Evolutionary conservation across 2,888 invertebrate species (phyloP).

Genomic region (Nebria brevicollis): DNA sequence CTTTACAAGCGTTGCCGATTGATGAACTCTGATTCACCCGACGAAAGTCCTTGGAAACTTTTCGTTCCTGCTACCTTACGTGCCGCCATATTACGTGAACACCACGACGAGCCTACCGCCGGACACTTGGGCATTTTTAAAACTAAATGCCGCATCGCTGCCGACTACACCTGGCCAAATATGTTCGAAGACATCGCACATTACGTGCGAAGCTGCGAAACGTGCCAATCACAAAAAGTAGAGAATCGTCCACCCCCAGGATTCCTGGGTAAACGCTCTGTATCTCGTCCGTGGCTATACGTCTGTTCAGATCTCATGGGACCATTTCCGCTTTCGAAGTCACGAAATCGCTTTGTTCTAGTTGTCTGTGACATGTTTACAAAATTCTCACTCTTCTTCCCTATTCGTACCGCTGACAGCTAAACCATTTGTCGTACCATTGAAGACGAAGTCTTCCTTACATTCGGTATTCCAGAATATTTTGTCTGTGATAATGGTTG

Average conservation of each 20-base stretch:
- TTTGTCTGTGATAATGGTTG: too few species aligned
- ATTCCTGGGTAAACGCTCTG: conserved; percentile 42
- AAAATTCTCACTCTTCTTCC: conserved; percentile 48
- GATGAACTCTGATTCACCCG: too few species aligned
- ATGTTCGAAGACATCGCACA: not conserved
- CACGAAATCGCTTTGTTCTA: conserved; percentile 46
- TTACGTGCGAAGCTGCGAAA: conserved; percentile 10
- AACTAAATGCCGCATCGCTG: not conserved
- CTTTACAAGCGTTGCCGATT: too few species aligned
- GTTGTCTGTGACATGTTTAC: conserved; percentile 51
- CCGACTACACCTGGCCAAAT: not conserved
- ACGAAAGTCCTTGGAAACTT: too few species aligned
- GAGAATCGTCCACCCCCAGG: conserved; percentile 35
- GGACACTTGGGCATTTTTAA: conserved; percentile 4
- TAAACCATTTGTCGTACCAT: conserved; percentile 28
- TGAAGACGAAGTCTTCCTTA: conserved; percentile 41
- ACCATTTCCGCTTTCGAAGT: conserved; percentile 48
- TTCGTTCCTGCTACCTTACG: conserved; percentile 44
- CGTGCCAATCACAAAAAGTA: not conserved
- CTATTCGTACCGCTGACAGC: conserved; percentile 48
- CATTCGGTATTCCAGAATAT: conserved; percentile 28
- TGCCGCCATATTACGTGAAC: conserved; percentile 12
- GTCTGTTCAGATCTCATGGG: conserved; percentile 51
- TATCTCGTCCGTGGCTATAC: too few species aligned
- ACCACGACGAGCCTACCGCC: conserved; percentile 3